Percentiles rank a stretch among this genome's conserved stretches.
Conservation (phyloP, 2,113 vertebrate species). For the Nothocercus nigrocapillus region DNA sequence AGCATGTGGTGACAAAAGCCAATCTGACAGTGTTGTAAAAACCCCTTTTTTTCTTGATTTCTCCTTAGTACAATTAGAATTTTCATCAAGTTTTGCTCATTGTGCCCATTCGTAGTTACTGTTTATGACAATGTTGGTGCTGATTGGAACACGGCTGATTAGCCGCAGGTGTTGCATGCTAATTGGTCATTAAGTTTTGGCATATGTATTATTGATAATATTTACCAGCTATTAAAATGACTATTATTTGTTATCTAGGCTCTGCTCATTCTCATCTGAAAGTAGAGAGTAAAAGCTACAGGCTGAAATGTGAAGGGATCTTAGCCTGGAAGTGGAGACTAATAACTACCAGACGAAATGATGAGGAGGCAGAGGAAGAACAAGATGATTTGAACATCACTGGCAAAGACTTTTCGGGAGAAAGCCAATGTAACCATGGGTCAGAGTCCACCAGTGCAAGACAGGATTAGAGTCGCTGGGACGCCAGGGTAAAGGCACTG, state of each 20-base stretch:
- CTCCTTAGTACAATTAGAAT: not conserved
- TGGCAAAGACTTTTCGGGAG: not conserved
- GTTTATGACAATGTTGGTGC: not conserved
- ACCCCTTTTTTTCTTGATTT: not conserved
- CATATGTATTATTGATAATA: not conserved
- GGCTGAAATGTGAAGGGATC: not conserved
- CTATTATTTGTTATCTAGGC: not conserved
- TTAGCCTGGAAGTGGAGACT: accelerated
- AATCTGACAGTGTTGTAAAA: not conserved
- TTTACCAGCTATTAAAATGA: constrained; percentile 21
- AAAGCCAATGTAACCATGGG: not conserved
- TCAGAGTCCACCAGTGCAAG: not conserved
- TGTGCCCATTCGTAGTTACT: not conserved
- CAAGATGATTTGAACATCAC: not conserved
- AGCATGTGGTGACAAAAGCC: not conserved
- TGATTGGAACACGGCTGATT: not conserved
- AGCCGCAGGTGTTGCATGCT: constrained; percentile 20
- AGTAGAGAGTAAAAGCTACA: not conserved
- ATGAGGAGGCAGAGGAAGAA: not conserved
- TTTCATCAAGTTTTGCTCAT: not conserved
- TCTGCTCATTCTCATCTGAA: not conserved
- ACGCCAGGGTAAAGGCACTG: accelerated
- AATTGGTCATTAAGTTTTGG: constrained; percentile 33
- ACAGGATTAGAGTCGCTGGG: accelerated
- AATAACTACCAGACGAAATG: not conserved